These are phyloP conservation scores for Sardina pilchardus DNA, from an alignment of 2,113 vertebrate genomes.

Conservation along the genomic window DNA sequence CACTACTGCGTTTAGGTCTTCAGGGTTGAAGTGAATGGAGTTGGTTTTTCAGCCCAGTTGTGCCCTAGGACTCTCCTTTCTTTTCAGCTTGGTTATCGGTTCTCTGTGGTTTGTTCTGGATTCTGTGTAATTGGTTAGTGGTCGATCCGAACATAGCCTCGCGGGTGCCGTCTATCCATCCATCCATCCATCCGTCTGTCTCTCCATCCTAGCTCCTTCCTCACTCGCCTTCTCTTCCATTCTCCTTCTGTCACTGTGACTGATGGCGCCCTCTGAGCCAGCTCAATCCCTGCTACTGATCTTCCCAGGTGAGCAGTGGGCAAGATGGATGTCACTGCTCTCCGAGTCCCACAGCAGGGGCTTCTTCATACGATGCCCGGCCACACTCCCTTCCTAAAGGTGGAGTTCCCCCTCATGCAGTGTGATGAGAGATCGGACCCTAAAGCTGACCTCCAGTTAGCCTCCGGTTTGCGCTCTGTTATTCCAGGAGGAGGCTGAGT, in stretches of 20 bases:
- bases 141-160: neutral
- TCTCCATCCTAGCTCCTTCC: neutral
- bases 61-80: no score
- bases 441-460: neutral
- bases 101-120: no score
- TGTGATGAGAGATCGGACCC: neutral
- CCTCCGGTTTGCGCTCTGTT: neutral
- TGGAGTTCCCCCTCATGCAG: neutral
- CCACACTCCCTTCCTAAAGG: neutral
- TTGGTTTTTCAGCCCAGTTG: no score
- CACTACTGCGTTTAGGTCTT: no score
- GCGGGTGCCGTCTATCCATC: neutral
- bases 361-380: neutral
- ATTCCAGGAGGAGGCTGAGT: neutral
- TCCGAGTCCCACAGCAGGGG: neutral
- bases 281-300: constrained; percentile 21
- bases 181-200: no score
- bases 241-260: constrained; percentile 21
- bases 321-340: neutral
- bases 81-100: no score
- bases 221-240: neutral
- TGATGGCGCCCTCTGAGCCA: constrained; percentile 38
- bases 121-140: no score
- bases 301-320: neutral
- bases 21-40: no score